phyloP scores from a whole-genome alignment of 2,113 vertebrate species.

The Pandion haliaetus region DNA sequence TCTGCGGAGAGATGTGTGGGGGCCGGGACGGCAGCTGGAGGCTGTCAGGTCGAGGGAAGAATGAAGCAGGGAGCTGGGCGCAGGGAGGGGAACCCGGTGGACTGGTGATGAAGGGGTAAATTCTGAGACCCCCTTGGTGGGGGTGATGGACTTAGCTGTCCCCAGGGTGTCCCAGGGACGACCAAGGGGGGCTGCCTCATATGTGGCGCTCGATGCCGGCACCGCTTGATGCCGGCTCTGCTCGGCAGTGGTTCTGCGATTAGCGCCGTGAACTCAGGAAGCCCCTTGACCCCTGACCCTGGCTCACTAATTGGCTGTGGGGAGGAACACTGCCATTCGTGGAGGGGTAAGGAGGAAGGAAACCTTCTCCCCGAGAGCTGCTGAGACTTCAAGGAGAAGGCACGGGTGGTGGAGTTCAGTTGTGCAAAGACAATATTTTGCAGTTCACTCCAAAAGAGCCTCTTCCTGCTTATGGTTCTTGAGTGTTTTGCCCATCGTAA shows the following conservation, averaged over 20 bases:
- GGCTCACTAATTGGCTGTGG: background rate
- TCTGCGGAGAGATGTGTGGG: background rate
- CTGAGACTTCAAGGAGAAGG: background rate
- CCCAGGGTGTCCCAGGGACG: background rate
- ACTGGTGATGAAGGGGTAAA: background rate
- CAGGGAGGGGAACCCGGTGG: rapidly evolving
- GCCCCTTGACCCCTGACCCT: slow-evolving; percentile 23
- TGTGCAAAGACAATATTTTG: slow-evolving; percentile 14
- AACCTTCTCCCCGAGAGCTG: background rate
- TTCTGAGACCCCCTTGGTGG: background rate
- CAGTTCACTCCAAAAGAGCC: background rate
- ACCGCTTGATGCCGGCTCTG: rapidly evolving
- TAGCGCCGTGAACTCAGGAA: background rate
- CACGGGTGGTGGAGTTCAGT: background rate
- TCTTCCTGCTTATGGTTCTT: background rate
- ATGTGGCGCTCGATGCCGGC: rapidly evolving
- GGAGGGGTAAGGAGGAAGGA: slow-evolving; percentile 12
- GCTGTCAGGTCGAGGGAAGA: background rate
- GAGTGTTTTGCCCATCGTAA: background rate
- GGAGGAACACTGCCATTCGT: background rate
- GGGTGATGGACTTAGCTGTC: background rate
- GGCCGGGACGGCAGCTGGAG: background rate
- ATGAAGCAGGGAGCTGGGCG: background rate
- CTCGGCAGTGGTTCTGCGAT: rapidly evolving
- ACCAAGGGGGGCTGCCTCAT: rapidly evolving